Base-by-base conservation (phyloP, 2,888 invertebrate species). In the Rapana venosa region DNA sequence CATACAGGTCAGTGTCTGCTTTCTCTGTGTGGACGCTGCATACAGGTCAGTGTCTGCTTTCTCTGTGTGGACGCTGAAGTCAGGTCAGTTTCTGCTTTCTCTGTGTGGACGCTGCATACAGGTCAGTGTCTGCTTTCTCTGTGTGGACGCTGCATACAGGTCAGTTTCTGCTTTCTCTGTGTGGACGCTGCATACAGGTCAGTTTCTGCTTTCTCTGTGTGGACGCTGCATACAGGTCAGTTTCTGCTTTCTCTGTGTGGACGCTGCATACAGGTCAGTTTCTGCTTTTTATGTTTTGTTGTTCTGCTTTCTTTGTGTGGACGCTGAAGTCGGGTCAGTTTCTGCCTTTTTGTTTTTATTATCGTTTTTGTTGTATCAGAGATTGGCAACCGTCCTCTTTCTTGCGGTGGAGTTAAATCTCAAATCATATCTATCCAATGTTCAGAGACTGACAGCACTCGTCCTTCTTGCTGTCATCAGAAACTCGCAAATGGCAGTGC, bases 141-240 rank as follows among this genome's bases (percentile, higher is more conserved):
- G 74, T 74, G 26, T n/a, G 74, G 74, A n/a, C 74, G 11, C n/a
- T 74, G 74, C 22, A 70, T 74, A 74, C n/a, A n/a, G 70, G 70
- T 70, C 26, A 22, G 70, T 70, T 26, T 61, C 13, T 15, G 17
- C 8, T 15, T 8, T 61, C 87, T 93, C 94, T 61, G 92, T 94
- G 20, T 95, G 95, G 95, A 89, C 92, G 22, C 92, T 94, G 0
- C 92, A 94, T 91, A 93, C 93, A 92, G 94, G 94, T 94, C 90
- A 36, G 35, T 32, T 47, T 13, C 30, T 66, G 15, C 36, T 26
- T 35, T 36, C n/a, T 79, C 47, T 22, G 47, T 83, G 26, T n/a
- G n/a, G 30, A 79, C 56, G 15, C n/a, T 87, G 22, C 8, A 70
- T 35, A 32, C 2, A 32, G n/a, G 20, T 61, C 20, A 20, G 61